Conservation (phyloP, 1,140 invertebrate species). For the Brachionus rubens region DNA sequence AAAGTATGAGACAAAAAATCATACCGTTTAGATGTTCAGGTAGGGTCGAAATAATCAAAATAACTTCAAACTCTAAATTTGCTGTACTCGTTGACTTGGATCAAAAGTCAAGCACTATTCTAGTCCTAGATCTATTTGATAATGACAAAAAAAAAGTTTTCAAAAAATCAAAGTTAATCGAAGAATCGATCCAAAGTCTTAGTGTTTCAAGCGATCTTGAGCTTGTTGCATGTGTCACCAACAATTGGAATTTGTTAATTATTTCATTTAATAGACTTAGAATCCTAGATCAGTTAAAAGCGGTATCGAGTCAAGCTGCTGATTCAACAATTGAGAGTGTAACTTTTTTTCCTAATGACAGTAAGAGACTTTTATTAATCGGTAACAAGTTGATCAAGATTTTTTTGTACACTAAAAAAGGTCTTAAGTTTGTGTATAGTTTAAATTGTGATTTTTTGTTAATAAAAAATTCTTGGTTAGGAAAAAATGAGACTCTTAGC, state of each 20-base stretch:
- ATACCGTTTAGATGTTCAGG: not conserved
- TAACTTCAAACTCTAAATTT: not conserved
- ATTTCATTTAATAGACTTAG: not conserved
- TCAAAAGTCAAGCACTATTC: not conserved
- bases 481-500: not conserved
- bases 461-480: slow-evolving; percentile 1
- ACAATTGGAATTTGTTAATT: not conserved
- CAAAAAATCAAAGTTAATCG: not conserved
- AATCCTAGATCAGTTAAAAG: slow-evolving; percentile 2
- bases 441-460: slow-evolving; percentile 24
- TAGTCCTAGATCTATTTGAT: not conserved
- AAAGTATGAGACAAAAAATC: not conserved
- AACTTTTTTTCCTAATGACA: slow-evolving; percentile 15
- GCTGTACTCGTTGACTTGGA: not conserved
- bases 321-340: slow-evolving; percentile 6
- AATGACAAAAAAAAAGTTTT: not conserved
- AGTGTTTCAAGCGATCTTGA: not conserved
- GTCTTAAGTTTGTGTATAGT: not conserved
- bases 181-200: not conserved
- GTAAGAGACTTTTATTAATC: not conserved
- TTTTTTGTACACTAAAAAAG: slow-evolving; percentile 39
- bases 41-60: not conserved
- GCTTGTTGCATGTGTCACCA: not conserved
- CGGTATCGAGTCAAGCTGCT: not conserved
- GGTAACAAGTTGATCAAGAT: slow-evolving; percentile 26